Evolutionary conservation across 1,140 invertebrate genomes (phyloP), one percentile per base, ranked within the genome.

Genomic region (Papilio aristodemus): DNA sequence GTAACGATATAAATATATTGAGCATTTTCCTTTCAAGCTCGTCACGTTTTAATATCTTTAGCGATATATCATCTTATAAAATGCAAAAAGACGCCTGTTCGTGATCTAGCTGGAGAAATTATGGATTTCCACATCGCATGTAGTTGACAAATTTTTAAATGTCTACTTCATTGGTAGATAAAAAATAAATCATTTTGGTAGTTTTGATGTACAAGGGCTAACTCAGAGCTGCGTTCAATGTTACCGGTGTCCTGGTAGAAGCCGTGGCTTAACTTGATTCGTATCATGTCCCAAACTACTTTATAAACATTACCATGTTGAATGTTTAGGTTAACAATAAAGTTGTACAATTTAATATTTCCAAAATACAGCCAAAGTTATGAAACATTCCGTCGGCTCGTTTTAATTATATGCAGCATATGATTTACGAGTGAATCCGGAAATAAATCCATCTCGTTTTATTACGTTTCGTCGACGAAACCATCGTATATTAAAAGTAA

Each of bases 341-440:
- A 46, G 17, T 9, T 46, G 43, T 19, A 46, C 11, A 10, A 46
- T 46, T 10, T 22, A 22, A 19, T 46, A 46, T 46, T 10, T 46
- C 17, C 9, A 46, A 46, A 10, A 22, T 9, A 46, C 17, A 46
- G 9, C 46, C 19, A 11, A 54, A 54, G 46, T 54, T 13, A 54
- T 22, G 19, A 54, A 54, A 19, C 46, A 11, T 54, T 54, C 46
- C 22, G 9, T 54, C 17, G 46, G 17, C 22, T 25, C 9, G 46
- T 54, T 54, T 54, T 54, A 54, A 54, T 54, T 54, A 54, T 54
- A 54, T 54, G 46, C 46, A 54, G 46, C 19, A 54, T 54, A 54
- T 54, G 46, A 54, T 54, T 54, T 54, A 54, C 46, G 46, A 54
- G 19, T 22, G 46, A 54, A 54, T 4, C 22, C 46, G 46, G 19